A percentile compares a stretch with the other conserved stretches of the same genome.
Evolutionary conservation across 2,113 vertebrate species (phyloP).

Genomic region (Steatornis caripensis): DNA sequence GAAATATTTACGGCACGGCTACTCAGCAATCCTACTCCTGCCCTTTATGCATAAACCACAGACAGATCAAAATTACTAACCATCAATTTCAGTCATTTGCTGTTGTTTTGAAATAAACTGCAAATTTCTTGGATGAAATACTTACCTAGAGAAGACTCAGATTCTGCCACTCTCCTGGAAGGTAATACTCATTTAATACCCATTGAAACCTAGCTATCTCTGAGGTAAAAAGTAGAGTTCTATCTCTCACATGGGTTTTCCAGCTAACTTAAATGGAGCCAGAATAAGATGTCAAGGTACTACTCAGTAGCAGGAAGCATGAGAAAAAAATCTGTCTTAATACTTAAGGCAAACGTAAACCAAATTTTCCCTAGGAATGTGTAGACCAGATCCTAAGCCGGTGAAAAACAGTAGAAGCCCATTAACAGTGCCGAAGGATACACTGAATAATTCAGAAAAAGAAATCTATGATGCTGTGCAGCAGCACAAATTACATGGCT

Average conservation of each 20-base stretch:
- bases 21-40: neutral
- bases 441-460: constrained; percentile 13
- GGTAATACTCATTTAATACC: neutral
- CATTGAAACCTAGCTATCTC: neutral
- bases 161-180: neutral
- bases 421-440: neutral
- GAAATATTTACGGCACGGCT: neutral
- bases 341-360: neutral
- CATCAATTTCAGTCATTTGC: neutral
- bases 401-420: neutral
- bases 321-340: neutral
- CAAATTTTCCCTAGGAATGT: neutral
- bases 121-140: neutral
- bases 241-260: neutral
- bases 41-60: neutral
- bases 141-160: neutral
- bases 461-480: neutral
- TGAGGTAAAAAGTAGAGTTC: neutral
- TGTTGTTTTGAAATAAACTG: neutral
- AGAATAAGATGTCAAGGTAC: neutral
- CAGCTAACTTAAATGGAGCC: neutral
- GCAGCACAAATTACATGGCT: constrained; percentile 48
- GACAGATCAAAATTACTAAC: neutral
- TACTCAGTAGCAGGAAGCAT: neutral
- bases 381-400: neutral